Conservation (phyloP, 2,888 invertebrate genomes). For the Chloroclysta siterata region DNA sequence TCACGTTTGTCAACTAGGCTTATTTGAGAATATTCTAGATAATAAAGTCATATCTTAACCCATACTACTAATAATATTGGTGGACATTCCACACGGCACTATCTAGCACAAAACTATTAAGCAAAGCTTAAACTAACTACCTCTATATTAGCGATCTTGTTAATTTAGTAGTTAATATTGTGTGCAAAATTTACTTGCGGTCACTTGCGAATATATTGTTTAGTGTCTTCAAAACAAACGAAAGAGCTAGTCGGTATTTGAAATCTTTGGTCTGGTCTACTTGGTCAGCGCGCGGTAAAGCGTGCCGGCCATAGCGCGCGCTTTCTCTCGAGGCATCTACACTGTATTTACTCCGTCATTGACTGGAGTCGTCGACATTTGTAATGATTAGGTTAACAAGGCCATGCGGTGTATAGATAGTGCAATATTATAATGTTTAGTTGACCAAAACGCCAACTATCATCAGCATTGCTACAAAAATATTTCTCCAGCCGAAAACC, state of each 20-base stretch:
- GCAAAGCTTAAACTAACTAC: conserved; percentile 22
- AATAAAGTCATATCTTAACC: too few species aligned
- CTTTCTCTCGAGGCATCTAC: conserved; percentile 59
- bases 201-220: conserved; percentile 23
- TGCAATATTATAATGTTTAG: too few species aligned
- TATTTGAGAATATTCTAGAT: conserved; percentile 11
- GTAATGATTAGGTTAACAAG: conserved; percentile 1
- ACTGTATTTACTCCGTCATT: conserved; percentile 18
- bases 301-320: conserved; percentile 51
- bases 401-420: too few species aligned
- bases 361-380: conserved; percentile 8
- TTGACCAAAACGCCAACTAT: too few species aligned
- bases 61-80: too few species aligned
- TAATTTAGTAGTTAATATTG: too few species aligned
- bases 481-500: too few species aligned
- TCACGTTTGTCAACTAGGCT: conserved; percentile 11
- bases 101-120: too few species aligned
- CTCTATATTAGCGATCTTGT: too few species aligned
- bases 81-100: too few species aligned
- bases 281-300: conserved; percentile 67
- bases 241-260: conserved; percentile 24
- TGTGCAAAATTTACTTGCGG: too few species aligned
- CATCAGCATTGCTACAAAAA: too few species aligned
- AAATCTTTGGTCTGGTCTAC: conserved; percentile 61
- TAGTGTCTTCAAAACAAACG: conserved; percentile 12